phyloP scores from a whole-genome alignment of 2,888 invertebrate genomes.

The Ashinkailepas kermadecensis region DNA sequence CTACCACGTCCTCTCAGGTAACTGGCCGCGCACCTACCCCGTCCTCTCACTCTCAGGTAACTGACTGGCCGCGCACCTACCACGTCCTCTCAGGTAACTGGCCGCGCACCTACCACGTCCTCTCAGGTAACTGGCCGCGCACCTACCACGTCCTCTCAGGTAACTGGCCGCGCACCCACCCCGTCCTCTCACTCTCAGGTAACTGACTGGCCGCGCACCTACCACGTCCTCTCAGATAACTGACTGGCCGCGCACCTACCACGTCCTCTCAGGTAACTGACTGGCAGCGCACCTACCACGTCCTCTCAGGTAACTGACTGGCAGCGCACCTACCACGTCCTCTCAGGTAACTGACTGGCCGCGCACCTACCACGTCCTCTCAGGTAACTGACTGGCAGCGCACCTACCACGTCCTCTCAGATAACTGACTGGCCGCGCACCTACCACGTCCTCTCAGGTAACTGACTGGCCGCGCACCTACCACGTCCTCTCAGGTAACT shows the following conservation, averaged over 20 bases:
- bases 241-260: too few species aligned
- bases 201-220: background rate
- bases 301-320: too few species aligned
- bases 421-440: constrained; percentile 76
- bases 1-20: constrained; percentile 86
- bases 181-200: constrained; percentile 88
- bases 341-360: too few species aligned
- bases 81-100: constrained; percentile 43
- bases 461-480: background rate
- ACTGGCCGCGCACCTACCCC: background rate
- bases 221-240: too few species aligned
- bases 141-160: background rate
- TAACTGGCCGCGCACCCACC: constrained; percentile 54
- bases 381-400: too few species aligned
- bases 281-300: too few species aligned
- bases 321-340: too few species aligned
- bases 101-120: constrained; percentile 82
- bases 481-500: too few species aligned
- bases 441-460: constrained; percentile 86
- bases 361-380: too few species aligned
- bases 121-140: constrained; percentile 56
- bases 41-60: too few species aligned
- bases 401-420: too few species aligned
- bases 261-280: too few species aligned
- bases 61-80: background rate